A percentile compares a stretch with the other conserved stretches of the same genome.
phyloP scores from a whole-genome alignment of 2,888 invertebrate species.

The Cheilosia urbana region DNA sequence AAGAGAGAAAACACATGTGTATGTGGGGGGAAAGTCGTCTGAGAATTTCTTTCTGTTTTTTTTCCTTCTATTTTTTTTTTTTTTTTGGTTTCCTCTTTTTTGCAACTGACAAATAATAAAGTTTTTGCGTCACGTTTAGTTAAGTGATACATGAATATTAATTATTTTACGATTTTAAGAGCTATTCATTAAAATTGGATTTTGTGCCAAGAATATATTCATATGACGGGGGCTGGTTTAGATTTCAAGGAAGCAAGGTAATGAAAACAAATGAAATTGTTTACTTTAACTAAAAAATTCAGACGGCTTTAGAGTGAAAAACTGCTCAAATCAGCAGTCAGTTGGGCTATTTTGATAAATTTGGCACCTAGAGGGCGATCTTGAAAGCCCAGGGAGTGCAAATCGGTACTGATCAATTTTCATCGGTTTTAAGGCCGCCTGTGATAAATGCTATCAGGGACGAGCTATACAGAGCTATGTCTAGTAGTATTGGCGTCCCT shows the following conservation, averaged over 20 bases:
- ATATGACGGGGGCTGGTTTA: not conserved
- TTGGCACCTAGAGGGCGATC: too few species aligned
- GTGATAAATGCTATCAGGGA: too few species aligned
- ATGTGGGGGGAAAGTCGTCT: slow-evolving; percentile 48
- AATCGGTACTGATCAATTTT: too few species aligned
- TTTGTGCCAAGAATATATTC: not conserved
- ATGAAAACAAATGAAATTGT: not conserved
- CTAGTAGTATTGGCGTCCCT: too few species aligned
- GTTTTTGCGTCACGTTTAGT: slow-evolving; percentile 30
- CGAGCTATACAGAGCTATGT: too few species aligned
- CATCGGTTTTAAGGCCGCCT: too few species aligned
- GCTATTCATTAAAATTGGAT: slow-evolving; percentile 7
- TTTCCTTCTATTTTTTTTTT: too few species aligned
- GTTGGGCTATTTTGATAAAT: too few species aligned
- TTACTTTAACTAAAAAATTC: not conserved
- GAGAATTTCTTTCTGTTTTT: slow-evolving; percentile 28
- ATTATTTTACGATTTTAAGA: slow-evolving; percentile 1
- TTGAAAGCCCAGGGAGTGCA: too few species aligned
- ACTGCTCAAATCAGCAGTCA: not conserved
- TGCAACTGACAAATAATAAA: slow-evolving; percentile 22
- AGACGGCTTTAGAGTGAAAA: not conserved
- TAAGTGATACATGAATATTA: slow-evolving; percentile 23
- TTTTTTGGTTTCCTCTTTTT: too few species aligned
- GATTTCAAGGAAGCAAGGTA: not conserved
- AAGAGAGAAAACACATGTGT: slow-evolving; percentile 27